phyloP scores from a whole-genome alignment of 1,140 invertebrate genomes.

The Platyura marginata region DNA sequence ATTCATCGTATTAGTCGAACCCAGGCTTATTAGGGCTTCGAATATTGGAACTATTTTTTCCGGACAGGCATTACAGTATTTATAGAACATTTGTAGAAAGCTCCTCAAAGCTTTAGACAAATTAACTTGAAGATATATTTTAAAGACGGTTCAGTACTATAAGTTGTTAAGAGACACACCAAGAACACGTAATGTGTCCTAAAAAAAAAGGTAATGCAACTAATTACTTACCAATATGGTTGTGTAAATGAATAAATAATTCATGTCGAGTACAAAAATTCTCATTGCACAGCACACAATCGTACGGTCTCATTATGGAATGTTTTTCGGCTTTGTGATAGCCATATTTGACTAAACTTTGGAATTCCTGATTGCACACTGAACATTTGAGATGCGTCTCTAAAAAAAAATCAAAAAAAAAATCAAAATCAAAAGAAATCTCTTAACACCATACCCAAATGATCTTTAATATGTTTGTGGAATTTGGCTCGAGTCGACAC shows the following conservation, averaged over 20 bases:
- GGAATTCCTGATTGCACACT: background rate
- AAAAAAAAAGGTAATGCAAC: background rate
- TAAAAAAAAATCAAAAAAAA: background rate
- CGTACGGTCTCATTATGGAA: background rate
- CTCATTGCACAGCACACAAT: background rate
- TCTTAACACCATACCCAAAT: background rate
- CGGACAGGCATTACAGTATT: too few relatives aligned
- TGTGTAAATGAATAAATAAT: background rate
- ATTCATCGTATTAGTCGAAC: too few relatives aligned
- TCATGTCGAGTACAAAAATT: background rate
- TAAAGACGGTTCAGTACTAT: too few relatives aligned
- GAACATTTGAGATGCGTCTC: background rate
- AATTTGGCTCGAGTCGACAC: background rate
- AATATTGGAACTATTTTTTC: too few relatives aligned
- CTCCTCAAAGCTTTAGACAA: too few relatives aligned
- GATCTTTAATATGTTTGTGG: background rate
- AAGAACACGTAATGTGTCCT: too few relatives aligned
- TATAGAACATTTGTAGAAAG: too few relatives aligned
- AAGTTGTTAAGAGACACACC: too few relatives aligned
- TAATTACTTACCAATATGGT: background rate
- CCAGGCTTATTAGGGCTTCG: too few relatives aligned
- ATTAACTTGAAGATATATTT: too few relatives aligned
- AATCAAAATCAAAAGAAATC: background rate
- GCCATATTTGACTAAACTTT: background rate
- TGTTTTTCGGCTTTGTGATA: background rate